phyloP scores from a whole-genome alignment of 2,888 invertebrate species.

The Lasius platythorax region DNA sequence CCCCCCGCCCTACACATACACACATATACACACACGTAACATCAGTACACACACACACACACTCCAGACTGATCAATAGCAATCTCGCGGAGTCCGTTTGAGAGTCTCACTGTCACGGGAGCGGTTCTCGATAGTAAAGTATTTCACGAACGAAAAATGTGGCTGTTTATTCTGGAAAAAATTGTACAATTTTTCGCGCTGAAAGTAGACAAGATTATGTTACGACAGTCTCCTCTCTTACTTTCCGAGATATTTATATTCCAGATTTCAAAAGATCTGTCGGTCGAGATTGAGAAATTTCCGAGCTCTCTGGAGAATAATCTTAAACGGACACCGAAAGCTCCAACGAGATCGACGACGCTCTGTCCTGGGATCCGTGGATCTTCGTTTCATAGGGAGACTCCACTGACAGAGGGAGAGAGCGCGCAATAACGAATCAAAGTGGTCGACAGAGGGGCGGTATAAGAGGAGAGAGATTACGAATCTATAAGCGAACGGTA shows the following conservation, averaged over 20 bases:
- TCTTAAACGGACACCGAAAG: slow-evolving; percentile 4
- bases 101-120: not conserved
- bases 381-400: slow-evolving; percentile 32
- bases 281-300: not conserved
- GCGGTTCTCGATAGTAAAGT: not conserved
- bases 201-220: not conserved
- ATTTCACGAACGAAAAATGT: not conserved
- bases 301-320: not conserved
- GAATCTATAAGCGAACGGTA: slow-evolving; percentile 62
- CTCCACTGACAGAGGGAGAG: slow-evolving; percentile 51
- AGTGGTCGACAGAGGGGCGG: slow-evolving; percentile 40
- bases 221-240: not conserved
- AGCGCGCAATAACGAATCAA: slow-evolving; percentile 57
- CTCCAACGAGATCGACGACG: not conserved
- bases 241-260: not conserved
- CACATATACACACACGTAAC: not conserved
- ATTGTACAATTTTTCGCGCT: not conserved
- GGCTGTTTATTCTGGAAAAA: not conserved
- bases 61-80: slow-evolving; percentile 1
- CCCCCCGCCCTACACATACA: not conserved
- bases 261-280: not conserved
- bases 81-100: slow-evolving; percentile 16
- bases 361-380: slow-evolving; percentile 28
- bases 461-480: slow-evolving; percentile 29
- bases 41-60: not conserved